Base-by-base conservation (phyloP, 2,888 invertebrate species). In the Tenthredo livida region DNA sequence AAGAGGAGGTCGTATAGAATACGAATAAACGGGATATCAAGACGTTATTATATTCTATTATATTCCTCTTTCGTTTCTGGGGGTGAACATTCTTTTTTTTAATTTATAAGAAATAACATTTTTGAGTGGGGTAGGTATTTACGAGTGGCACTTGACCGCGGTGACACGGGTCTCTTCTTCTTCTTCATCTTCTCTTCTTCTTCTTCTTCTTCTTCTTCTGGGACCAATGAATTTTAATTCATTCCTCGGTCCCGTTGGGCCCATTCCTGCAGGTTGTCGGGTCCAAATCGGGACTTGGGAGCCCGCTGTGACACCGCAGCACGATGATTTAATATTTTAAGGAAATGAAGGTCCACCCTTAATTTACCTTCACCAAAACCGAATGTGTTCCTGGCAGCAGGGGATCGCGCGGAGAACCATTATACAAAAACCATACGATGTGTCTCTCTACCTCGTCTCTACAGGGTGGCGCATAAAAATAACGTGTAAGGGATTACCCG, bases 321-420 rank as follows among this genome's bases (percentile, higher is more conserved):
- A 92, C 92, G 92, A 93, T 93, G 93, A 93, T 93, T 93, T 93
- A 93, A 93, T 93, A 93, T 93, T 92, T 92, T 90, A 90, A 91
- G 92, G 91, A 93, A 93, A 92, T 90, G 90, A 91, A 91, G 89
- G 91, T 88, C 91, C 90, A 89, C 90, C 91, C 90, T 91, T 91
- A 91, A 91, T 91, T 91, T 90, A 90, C 90, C 90, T 88, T 89
- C 84, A 87, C 89, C 87, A 87, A 87, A 89, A 90, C 87, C 89
- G 88, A 87, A 87, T 89, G 87, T 90, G 90, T 91, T 89, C 88
- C 84, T 89, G 90, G 89, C 92, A 92, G 92, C 91, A 90, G 92
- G 91, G 90, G 88, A 90, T 88, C 91, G 86, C 89, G 54, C 54
- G 88, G 88, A 90, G 25, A 90, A 89, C 90, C 90, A 91, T 91